A percentile compares a stretch with the other conserved stretches of the same genome.
Evolutionary conservation across 2,888 invertebrate species (phyloP).

Genomic region (Lapara coniferarum): DNA sequence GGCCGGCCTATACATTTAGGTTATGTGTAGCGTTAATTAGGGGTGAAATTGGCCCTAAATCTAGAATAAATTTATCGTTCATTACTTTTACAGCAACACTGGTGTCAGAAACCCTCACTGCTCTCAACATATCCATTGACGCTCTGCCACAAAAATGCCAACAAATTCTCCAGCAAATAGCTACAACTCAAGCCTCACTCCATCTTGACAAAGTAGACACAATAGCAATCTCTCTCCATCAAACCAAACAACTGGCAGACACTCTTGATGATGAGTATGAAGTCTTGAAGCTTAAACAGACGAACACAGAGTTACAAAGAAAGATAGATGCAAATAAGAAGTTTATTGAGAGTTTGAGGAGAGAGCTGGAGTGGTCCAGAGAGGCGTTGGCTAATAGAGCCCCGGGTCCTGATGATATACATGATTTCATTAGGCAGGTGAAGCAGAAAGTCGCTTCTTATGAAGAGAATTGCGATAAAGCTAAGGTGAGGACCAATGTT

Average conservation of each 20-base stretch:
- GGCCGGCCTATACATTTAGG: too few species aligned
- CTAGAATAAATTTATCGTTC: too few species aligned
- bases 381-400: constrained; percentile 51
- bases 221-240: constrained; percentile 56
- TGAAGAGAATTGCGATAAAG: constrained; percentile 67
- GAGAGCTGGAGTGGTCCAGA: constrained; percentile 62
- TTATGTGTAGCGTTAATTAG: neutral
- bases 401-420: constrained; percentile 66
- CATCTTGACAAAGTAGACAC: constrained; percentile 59
- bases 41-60: too few species aligned
- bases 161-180: constrained; percentile 53
- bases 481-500: constrained; percentile 54
- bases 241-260: constrained; percentile 53
- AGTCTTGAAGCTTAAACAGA: constrained; percentile 66
- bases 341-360: constrained; percentile 57
- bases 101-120: constrained; percentile 58
- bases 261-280: constrained; percentile 67
- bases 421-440: constrained; percentile 66
- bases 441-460: constrained; percentile 69
- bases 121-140: constrained; percentile 63
- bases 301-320: constrained; percentile 59
- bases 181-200: constrained; percentile 47
- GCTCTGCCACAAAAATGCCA: constrained; percentile 66
- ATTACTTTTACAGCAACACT: constrained; percentile 50
- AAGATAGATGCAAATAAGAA: constrained; percentile 67